Conservation (phyloP, 2,113 vertebrate species). For the Scalopus aquaticus region DNA sequence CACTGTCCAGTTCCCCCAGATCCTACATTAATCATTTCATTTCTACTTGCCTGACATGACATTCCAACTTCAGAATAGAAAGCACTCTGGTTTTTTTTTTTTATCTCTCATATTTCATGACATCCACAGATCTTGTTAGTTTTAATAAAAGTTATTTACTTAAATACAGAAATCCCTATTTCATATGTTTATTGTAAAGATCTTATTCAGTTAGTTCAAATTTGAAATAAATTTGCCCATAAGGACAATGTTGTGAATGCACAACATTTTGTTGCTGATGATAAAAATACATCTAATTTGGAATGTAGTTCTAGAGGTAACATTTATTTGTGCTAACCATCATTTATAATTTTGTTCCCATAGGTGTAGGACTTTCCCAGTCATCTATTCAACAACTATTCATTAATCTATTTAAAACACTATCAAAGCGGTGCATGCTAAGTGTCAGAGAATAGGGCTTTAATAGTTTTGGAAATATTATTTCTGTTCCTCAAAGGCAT, state of each 20-base stretch:
- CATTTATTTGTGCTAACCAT: background rate
- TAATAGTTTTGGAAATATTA: background rate
- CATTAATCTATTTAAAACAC: background rate
- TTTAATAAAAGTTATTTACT: conserved; percentile 1
- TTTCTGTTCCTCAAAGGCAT: background rate
- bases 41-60: background rate
- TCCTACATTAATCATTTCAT: conserved; percentile 46
- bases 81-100: conserved; percentile 4
- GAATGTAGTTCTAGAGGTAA: background rate
- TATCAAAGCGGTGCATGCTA: background rate
- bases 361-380: background rate
- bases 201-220: background rate
- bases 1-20: conserved; percentile 23
- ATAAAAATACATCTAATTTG: background rate
- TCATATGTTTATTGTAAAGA: background rate
- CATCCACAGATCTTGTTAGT: conserved; percentile 18
- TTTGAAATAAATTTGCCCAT: background rate
- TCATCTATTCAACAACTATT: background rate
- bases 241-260: background rate
- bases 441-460: background rate
- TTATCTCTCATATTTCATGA: background rate
- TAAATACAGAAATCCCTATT: background rate
- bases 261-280: background rate
- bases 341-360: background rate
- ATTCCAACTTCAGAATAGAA: conserved; percentile 24